phyloP scores from a whole-genome alignment of 2,888 invertebrate genomes.

The Xanthia togata region DNA sequence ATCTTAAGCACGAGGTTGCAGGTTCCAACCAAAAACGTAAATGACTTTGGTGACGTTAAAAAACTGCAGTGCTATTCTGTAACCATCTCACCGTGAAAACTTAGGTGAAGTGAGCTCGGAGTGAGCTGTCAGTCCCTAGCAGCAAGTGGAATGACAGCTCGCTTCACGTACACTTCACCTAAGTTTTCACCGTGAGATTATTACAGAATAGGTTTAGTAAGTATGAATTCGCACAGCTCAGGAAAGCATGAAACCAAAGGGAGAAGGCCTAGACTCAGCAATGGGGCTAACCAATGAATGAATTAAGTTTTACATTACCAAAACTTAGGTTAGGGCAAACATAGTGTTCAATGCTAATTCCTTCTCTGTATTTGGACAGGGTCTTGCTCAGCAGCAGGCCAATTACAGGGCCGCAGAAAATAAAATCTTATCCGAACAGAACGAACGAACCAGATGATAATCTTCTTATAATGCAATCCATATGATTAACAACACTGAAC shows the following conservation, averaged over 20 bases:
- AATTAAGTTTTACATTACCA: neutral
- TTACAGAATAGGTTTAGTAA: too few relatives aligned
- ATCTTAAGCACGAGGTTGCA: neutral
- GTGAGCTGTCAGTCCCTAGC: too few relatives aligned
- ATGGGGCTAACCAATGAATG: neutral
- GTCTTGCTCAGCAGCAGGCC: neutral
- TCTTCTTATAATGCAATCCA: neutral
- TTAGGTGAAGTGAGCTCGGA: too few relatives aligned
- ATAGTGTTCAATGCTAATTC: neutral
- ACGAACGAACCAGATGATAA: neutral
- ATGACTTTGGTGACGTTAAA: too few relatives aligned
- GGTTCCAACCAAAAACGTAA: neutral
- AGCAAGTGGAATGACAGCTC: too few relatives aligned
- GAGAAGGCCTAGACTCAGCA: neutral
- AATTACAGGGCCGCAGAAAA: constrained; percentile 4
- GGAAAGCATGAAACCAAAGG: neutral
- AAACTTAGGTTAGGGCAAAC: neutral
- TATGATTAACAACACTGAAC: neutral
- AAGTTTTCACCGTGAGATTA: too few relatives aligned
- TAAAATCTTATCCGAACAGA: neutral
- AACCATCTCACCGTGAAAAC: too few relatives aligned
- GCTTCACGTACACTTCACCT: too few relatives aligned
- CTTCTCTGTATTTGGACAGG: neutral
- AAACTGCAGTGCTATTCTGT: too few relatives aligned
- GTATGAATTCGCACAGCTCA: neutral